Base-by-base conservation (phyloP, 2,888 invertebrate genomes). In the Drosophila macrospina region DNA sequence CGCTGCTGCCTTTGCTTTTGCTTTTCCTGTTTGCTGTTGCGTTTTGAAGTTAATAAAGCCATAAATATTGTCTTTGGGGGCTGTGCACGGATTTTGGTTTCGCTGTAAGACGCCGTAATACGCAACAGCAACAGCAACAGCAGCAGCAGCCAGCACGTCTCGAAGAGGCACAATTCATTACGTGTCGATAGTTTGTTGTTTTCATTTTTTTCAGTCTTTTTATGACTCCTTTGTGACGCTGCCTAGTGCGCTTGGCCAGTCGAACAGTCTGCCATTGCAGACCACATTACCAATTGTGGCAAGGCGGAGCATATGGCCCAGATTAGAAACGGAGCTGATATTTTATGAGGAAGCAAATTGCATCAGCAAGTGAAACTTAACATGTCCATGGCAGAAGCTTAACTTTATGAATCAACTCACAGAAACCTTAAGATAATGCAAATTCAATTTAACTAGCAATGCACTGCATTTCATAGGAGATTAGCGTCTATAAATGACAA, bases 31-130 rank as follows among this genome's bases (percentile, higher is more conserved):
- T 41, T 65, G 72, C 83, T 74, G 84, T 85, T 86, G 82, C 83
- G 85, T 86, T 84, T 86, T 85, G 74, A 60, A 87, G 83, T 83
- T 83, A 87, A 83, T 83, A 83, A 83, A 83, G 83, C 62, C 83
- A 83, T 83, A 83, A 83, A 83, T 83, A 87, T 82, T 83, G 74
- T 87, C 80, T 78, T 78, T 84, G 78, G 86, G 69, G 83, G 80
- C 86, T 82, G 73, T 70, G 77, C 71, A 77, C 75, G 86, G 80
- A 85, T 79, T 82, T 80, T 54, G 52, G 75, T 63, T 76, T 61
- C 74, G 74, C 59, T 76, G 74, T 65, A 73, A 76, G 74, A 75
- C 69, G 74, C 77, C 75, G 75, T 81, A 20, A 20, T 1, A 28
- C 28, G 28, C 28, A 16, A 16, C 20, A 84, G 78, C 80, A 79